Conservation (phyloP, 2,797 vertebrate species). For the Cossypha caffra region DNA sequence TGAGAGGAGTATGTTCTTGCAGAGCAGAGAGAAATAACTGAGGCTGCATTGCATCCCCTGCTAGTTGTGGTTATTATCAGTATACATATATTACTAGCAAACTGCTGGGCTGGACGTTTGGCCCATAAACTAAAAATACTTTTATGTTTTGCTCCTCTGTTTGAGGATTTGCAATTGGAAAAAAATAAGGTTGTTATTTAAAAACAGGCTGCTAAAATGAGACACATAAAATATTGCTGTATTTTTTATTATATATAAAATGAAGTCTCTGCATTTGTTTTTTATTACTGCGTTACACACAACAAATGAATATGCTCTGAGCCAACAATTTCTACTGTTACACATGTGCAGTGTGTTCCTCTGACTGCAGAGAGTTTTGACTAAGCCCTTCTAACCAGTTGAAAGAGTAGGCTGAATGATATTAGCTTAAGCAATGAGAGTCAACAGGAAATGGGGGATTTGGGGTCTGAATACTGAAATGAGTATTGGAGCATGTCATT, state of each 20-base stretch:
- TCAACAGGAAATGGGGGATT: constrained; percentile 65
- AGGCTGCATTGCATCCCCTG: constrained; percentile 39
- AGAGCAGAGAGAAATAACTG: constrained; percentile 34
- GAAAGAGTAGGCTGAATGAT: constrained; percentile 61
- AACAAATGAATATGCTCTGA: constrained; percentile 62
- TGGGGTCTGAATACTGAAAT: constrained; percentile 44
- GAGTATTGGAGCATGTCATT: constrained; percentile 15
- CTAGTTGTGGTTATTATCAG: constrained; percentile 64
- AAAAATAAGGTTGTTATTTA: constrained; percentile 62
- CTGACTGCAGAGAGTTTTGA: constrained; percentile 33
- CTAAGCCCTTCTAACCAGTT: constrained; percentile 37
- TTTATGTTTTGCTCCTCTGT: constrained; percentile 56
- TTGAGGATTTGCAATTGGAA: constrained; percentile 55
- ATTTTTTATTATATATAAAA: constrained; percentile 65
- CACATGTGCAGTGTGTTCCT: constrained; percentile 46
- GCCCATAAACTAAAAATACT: constrained; percentile 63
- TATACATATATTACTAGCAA: constrained; percentile 31
- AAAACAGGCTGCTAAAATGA: constrained; percentile 66
- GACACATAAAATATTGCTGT: constrained; percentile 63
- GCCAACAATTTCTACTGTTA: constrained; percentile 65
- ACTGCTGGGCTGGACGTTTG: constrained; percentile 58
- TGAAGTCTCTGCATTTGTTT: constrained; percentile 63
- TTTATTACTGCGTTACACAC: constrained; percentile 68
- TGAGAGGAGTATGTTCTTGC: constrained; percentile 16
- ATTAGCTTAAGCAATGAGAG: constrained; percentile 61